Conservation (phyloP, 2,113 vertebrate genomes). For the Hippoglossus stenolepis region DNA sequence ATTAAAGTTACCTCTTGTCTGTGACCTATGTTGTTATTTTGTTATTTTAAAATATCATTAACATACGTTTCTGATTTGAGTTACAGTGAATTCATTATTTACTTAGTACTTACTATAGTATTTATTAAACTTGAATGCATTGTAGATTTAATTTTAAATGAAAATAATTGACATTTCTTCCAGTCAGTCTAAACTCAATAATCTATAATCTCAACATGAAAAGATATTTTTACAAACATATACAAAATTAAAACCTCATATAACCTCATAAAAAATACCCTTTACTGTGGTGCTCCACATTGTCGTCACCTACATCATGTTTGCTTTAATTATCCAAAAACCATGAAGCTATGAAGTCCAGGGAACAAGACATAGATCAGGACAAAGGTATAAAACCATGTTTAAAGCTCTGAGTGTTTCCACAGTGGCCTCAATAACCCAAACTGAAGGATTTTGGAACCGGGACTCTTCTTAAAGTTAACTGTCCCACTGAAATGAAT, state of each 20-base stretch:
- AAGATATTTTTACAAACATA: background rate
- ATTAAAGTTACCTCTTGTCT: conserved; percentile 99
- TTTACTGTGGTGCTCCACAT: background rate
- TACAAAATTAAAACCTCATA: background rate
- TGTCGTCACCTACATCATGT: background rate
- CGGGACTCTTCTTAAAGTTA: background rate
- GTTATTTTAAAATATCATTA: conserved; percentile 18
- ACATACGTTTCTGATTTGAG: background rate
- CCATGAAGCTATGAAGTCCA: background rate
- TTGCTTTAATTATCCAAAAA: background rate
- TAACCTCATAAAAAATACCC: background rate
- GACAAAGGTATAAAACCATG: background rate
- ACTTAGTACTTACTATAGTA: background rate
- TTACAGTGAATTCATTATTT: background rate
- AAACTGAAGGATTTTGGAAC: background rate
- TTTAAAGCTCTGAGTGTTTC: background rate
- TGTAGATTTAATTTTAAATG: background rate
- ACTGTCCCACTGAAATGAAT: background rate
- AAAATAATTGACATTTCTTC: background rate
- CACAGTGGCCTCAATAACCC: background rate
- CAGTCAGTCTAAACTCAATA: background rate
- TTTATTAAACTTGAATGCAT: background rate
- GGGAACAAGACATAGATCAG: background rate
- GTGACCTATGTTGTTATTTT: conserved; percentile 81
- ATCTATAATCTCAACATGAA: background rate